Percentiles rank a stretch among this genome's conserved stretches.
These are phyloP conservation scores for Psittacula echo DNA, from an alignment of 2,797 vertebrate genomes.

Conservation along the genomic window DNA sequence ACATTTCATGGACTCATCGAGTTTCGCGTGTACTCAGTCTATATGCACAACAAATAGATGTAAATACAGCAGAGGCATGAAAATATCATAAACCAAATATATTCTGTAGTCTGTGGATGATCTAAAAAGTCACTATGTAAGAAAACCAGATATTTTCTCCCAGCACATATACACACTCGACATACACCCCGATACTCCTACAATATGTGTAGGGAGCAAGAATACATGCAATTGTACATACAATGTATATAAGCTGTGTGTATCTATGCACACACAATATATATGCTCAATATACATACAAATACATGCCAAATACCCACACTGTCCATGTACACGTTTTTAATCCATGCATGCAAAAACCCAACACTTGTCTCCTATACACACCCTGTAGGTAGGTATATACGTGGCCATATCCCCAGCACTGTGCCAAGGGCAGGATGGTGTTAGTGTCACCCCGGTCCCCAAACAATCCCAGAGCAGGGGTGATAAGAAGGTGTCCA, in stretches of 20 bases:
- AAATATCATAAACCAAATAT: background rate
- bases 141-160: background rate
- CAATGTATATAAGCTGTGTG: background rate
- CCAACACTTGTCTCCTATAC: accelerated
- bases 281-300: background rate
- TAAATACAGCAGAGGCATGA: background rate
- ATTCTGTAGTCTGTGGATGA: background rate
- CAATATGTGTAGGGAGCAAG: accelerated
- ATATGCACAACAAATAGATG: accelerated
- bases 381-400: accelerated
- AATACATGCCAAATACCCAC: background rate
- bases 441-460: background rate
- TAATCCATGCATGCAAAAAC: accelerated
- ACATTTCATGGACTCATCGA: background rate
- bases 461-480: accelerated
- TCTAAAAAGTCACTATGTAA: background rate
- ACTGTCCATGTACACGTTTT: accelerated
- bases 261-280: accelerated
- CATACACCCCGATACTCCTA: accelerated
- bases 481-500: background rate
- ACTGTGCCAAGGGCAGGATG: accelerated
- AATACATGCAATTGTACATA: background rate
- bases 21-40: background rate
- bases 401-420: accelerated
- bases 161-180: too few relatives aligned